Evolutionary conservation across 2,888 invertebrate genomes (phyloP).

Genomic region (Asteroscopus sphinx): DNA sequence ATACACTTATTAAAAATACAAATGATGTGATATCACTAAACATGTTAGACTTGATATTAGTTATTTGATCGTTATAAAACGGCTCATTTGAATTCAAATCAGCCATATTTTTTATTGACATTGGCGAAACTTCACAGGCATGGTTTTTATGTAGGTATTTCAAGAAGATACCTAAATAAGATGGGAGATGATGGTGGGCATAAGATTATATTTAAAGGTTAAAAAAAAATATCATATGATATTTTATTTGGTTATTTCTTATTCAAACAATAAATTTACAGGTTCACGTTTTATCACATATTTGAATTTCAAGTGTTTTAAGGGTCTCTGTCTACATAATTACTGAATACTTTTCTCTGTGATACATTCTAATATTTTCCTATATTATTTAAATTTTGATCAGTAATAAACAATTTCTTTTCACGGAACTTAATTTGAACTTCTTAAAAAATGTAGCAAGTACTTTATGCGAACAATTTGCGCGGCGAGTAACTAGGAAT

Average conservation of each 20-base stretch:
- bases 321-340: not conserved
- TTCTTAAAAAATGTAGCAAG: not conserved
- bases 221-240: too few relatives aligned
- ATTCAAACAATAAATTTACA: not conserved
- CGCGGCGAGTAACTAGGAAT: not conserved
- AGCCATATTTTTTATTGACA: conserved; percentile 12
- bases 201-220: too few relatives aligned
- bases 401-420: not conserved
- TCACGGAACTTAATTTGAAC: too few relatives aligned
- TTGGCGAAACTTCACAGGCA: not conserved
- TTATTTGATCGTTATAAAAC: conserved; percentile 23
- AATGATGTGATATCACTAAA: conserved; percentile 29
- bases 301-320: conserved; percentile 1
- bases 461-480: not conserved
- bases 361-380: not conserved
- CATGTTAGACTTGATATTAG: conserved; percentile 24
- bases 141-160: not conserved
- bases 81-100: conserved; percentile 34
- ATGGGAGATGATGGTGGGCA: too few relatives aligned
- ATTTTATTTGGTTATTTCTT: too few relatives aligned
- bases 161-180: too few relatives aligned
- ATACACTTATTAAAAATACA: conserved; percentile 18
- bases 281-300: not conserved
- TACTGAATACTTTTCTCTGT: not conserved
- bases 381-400: not conserved